phyloP scores from a whole-genome alignment of 2,797 vertebrate genomes.

The Hephaestus fuliginosus region DNA sequence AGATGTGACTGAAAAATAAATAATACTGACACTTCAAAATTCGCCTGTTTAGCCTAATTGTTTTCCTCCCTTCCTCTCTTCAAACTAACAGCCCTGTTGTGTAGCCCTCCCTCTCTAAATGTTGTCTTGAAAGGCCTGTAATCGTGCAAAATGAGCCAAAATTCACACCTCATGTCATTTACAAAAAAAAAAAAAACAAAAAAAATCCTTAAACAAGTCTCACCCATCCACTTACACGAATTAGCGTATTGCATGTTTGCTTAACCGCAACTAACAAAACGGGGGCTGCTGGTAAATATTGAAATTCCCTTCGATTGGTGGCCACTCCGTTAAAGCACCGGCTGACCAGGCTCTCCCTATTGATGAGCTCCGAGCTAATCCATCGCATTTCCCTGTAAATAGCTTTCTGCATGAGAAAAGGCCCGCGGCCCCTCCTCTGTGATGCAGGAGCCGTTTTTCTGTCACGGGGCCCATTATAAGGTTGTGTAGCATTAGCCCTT shows the following conservation, averaged over 20 bases:
- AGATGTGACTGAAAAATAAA: neutral
- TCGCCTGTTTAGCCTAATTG: neutral
- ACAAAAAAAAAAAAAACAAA: neutral
- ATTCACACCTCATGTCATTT: conserved; percentile 65
- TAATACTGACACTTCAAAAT: neutral
- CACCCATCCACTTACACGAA: conserved; percentile 50
- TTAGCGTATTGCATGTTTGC: conserved; percentile 78
- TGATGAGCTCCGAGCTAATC: conserved; percentile 83
- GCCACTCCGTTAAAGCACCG: conserved; percentile 79
- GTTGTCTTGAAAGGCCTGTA: conserved; percentile 37
- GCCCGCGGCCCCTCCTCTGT: conserved; percentile 49
- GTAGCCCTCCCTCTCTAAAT: conserved; percentile 35
- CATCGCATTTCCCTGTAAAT: conserved; percentile 88
- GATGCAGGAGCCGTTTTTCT: conserved; percentile 53
- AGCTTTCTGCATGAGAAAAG: conserved; percentile 86
- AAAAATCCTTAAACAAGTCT: conserved; percentile 47
- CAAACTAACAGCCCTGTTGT: neutral
- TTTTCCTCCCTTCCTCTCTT: neutral
- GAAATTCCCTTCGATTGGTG: conserved; percentile 80
- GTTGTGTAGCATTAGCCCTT: conserved; percentile 57
- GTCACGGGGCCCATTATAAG: conserved; percentile 60
- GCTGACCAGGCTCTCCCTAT: conserved; percentile 76
- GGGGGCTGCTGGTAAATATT: conserved; percentile 85
- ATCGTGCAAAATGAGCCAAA: conserved; percentile 58
- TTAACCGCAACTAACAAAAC: conserved; percentile 83